Base-by-base conservation (phyloP, 2,113 vertebrate species). In the Dromiciops gliroides region DNA sequence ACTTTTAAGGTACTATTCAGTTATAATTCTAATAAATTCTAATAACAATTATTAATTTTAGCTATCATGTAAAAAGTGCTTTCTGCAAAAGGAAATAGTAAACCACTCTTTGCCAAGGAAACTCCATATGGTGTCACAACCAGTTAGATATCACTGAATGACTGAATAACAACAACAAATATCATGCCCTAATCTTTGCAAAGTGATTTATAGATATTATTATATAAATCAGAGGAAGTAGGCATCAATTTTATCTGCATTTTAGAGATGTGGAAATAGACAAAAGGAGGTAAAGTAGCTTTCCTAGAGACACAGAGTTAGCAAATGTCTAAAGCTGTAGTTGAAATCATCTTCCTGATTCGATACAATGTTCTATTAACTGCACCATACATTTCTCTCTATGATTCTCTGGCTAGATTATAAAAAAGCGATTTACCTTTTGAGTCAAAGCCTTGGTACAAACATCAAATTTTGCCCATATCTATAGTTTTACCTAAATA, bases 381-480 rank as follows among this genome's bases (percentile, higher is more conserved):
- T 23, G 16, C 37, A 0, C 1, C 23, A 44, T 44, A 0, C 23
- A 44, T 1, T 44, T n/a, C 16, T 8, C 67, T 83, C n/a, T 83
- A n/a, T 44, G 19, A n/a, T 83, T 44, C 67, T 83, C 8, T 44
- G 7, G n/a, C 67, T 83, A 8, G 7, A 22, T 44, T 75, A 75
- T n/a, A 44, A 83, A 44, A n/a, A 8, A 44, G n/a, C 7, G 7
- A 44, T 22, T 83, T 83, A 8, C 11, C 11, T 89, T 93, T 92
- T 90, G 51, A 92, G 23, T 50, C 67, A 51, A 56, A 48, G 14
- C 91, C 22, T 95, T 97, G 90, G 92, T 94, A 93, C 37, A 12
- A 83, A 83, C 16, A 83, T 44, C 16, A 44, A 23, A 44, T 22
- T 83, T 83, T 44, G 14, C 16, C n/a, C 67, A 44, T 3, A 44